A percentile compares a stretch with the other conserved stretches of the same genome.
phyloP scores from a whole-genome alignment of 2,113 vertebrate genomes.

The Carettochelys insculpta region DNA sequence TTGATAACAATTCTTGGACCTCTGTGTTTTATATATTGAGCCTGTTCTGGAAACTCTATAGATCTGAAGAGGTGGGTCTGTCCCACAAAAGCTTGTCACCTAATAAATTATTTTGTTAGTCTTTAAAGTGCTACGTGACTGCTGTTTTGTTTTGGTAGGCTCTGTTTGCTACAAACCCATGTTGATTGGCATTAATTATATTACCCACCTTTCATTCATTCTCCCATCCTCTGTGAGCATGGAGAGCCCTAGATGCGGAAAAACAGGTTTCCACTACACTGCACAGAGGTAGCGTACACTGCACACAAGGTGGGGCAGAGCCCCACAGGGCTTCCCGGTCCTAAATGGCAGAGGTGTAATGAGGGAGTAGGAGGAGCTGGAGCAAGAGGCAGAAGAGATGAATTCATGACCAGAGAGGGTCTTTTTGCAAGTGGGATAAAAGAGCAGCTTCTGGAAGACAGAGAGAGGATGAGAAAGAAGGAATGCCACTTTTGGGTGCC shows the following conservation, averaged over 20 bases:
- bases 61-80: no score
- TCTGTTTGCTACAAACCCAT: neutral
- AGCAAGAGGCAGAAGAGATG: neutral
- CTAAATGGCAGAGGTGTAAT: neutral
- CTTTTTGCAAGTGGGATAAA: neutral
- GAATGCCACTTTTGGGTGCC: neutral
- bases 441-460: neutral
- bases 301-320: no score
- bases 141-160: no score
- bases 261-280: accelerated
- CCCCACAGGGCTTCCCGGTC: neutral
- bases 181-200: neutral
- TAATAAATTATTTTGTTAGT: no score
- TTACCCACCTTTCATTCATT: neutral
- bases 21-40: no score
- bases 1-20: no score
- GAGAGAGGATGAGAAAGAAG: neutral
- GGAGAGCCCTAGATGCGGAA: neutral
- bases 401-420: neutral
- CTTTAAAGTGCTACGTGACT: no score
- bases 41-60: no score
- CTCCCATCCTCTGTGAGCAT: accelerated
- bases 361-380: neutral
- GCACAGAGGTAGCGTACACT: no score
- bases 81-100: no score